Conservation (phyloP, 2,797 vertebrate species). For the Microctenopoma stevenorrisi region DNA sequence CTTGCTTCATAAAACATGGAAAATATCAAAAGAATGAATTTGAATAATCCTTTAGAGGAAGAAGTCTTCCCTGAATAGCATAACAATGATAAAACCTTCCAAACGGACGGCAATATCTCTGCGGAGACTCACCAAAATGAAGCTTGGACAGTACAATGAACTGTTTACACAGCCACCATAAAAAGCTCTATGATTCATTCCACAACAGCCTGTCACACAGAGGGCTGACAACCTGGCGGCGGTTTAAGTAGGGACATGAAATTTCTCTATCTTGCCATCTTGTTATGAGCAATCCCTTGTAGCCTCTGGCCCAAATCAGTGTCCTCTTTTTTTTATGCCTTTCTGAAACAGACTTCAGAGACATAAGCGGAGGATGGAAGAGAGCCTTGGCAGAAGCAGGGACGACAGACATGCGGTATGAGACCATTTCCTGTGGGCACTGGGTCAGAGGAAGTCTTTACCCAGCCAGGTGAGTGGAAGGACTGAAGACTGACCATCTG, state of each 20-base stretch:
- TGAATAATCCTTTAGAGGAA: conserved; percentile 65
- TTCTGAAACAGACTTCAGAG: conserved; percentile 61
- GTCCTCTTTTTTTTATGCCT: conserved; percentile 32
- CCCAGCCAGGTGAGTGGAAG: conserved; percentile 71
- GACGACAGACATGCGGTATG: conserved; percentile 51
- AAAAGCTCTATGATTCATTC: conserved; percentile 39
- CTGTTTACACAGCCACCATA: conserved; percentile 41
- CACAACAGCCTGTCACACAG: conserved; percentile 44
- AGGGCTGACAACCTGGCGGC: conserved; percentile 49
- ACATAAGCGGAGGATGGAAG: conserved; percentile 35
- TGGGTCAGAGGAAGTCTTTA: conserved; percentile 61
- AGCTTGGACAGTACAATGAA: conserved; percentile 48
- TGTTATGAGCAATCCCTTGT: conserved; percentile 50
- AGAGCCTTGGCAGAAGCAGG: conserved; percentile 56
- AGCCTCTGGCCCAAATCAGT: conserved; percentile 58
- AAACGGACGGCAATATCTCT: conserved; percentile 26
- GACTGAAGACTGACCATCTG: conserved; percentile 65
- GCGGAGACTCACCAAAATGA: conserved; percentile 35
- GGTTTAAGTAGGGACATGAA: conserved; percentile 42
- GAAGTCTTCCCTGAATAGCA: conserved; percentile 28
- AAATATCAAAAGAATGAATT: conserved; percentile 68
- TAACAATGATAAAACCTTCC: conserved; percentile 47
- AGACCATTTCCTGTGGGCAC: conserved; percentile 66
- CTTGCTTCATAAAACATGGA: conserved; percentile 51
- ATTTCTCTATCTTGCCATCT: conserved; percentile 49